Evolutionary conservation across 2,113 vertebrate genomes (phyloP).

Genomic region (Regulus satrapa): DNA sequence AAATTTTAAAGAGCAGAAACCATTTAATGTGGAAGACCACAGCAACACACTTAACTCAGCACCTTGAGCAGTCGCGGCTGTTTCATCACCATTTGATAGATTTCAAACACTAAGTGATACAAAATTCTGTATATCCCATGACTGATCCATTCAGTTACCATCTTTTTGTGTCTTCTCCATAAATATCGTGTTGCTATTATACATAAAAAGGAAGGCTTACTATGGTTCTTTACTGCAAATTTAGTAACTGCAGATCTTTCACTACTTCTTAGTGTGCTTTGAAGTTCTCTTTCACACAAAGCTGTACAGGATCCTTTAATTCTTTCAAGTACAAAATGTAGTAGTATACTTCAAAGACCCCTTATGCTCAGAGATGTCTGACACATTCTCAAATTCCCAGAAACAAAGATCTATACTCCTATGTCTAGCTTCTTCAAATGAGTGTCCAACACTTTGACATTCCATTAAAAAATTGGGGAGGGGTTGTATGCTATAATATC

Average conservation of each 20-base stretch:
- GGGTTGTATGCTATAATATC: not conserved
- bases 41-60: not conserved
- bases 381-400: constrained; percentile 13
- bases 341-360: constrained; percentile 12
- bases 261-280: not conserved
- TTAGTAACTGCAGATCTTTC: not conserved
- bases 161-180: not conserved
- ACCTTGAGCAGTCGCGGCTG: not conserved
- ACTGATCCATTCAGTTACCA: not conserved
- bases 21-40: not conserved
- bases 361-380: not conserved
- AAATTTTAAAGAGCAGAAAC: not conserved
- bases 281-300: not conserved
- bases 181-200: not conserved
- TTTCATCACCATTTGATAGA: not conserved
- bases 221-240: not conserved
- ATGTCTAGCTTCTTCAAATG: not conserved
- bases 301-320: not conserved
- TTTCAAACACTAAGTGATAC: not conserved
- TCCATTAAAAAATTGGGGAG: not conserved
- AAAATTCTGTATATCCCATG: not conserved
- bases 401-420: constrained; percentile 8
- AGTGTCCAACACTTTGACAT: not conserved
- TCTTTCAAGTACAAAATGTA: not conserved
- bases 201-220: not conserved